Conservation (phyloP, 1,140 invertebrate species). For the Oreohelix idahoensis region DNA sequence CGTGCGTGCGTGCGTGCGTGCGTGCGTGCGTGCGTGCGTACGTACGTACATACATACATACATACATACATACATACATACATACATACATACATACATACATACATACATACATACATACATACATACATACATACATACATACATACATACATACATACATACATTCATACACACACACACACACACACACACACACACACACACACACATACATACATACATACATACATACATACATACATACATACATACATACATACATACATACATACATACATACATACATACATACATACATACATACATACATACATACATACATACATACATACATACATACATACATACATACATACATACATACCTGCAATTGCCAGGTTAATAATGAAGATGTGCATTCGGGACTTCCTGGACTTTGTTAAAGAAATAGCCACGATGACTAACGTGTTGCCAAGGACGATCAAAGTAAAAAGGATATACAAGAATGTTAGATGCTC, state of each 20-base stretch:
- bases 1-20: too few species aligned
- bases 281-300: background rate
- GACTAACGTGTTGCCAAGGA: conserved; percentile 90
- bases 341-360: background rate
- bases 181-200: background rate
- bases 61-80: too few species aligned
- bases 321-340: conserved; percentile 69
- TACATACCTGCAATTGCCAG: conserved; percentile 87
- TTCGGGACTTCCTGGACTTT: conserved; percentile 86
- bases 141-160: conserved; percentile 24
- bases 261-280: background rate
- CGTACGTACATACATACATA: too few species aligned
- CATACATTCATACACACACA: conserved; percentile 13
- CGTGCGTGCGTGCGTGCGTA: too few species aligned
- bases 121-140: too few species aligned
- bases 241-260: too few species aligned
- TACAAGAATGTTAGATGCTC: conserved; percentile 91
- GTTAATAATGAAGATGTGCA: conserved; percentile 98
- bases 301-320: background rate
- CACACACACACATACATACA: too few species aligned
- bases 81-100: too few species aligned
- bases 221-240: too few species aligned
- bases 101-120: too few species aligned
- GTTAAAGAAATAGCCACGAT: conserved; percentile 86
- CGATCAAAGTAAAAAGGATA: conserved; percentile 90